Base-by-base conservation (phyloP, 2,888 invertebrate genomes). In the Cabera pusaria region DNA sequence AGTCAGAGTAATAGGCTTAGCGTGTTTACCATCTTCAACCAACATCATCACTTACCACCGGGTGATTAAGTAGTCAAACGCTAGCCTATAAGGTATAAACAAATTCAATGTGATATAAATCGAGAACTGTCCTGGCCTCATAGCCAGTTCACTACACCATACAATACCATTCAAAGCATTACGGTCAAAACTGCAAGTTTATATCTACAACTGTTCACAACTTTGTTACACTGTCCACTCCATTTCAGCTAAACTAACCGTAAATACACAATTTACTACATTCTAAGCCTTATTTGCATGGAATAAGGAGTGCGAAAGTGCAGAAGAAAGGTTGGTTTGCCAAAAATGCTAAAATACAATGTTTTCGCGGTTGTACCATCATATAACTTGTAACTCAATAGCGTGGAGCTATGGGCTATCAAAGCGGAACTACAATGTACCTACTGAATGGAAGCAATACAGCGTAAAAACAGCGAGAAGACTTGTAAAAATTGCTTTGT, bases 121-220 rank as follows among this genome's bases (percentile, higher is more conserved):
- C 49, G 20, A 23, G 40, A 32, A 38, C 33, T 43, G 48, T 49
- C 47, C 36, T 34, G 40, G 29, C 40, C 54, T 56, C 59, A 63
- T 66, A 64, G 68, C 65, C 48, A 50, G 53, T 52, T 55, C 57
- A 50, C 59, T 56, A 55, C 57, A 50, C 59, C 56, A 49, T 56
- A 63, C 62, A 64, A 66, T 62, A 60, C 64, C 49, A 52, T 56
- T 25, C 32, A 64, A 62, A 65, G 65, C 72, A 68, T 71, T 67
- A 69, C 72, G 65, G 60, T 51, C 49, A 51, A 55, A 51, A 40
- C 53, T 65, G 62, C 72, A 78, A 78, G 66, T 76, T 77, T 77
- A 76, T 75, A 68, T 64, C 64, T 51, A 51, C 50, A 53, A 44
- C 58, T 55, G 64, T 61, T 63, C 59, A 61, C 56, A 64, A 76